These are phyloP conservation scores for Sebastes trivittatus DNA, from an alignment of 2,797 vertebrate genomes.

Conservation along the genomic window DNA sequence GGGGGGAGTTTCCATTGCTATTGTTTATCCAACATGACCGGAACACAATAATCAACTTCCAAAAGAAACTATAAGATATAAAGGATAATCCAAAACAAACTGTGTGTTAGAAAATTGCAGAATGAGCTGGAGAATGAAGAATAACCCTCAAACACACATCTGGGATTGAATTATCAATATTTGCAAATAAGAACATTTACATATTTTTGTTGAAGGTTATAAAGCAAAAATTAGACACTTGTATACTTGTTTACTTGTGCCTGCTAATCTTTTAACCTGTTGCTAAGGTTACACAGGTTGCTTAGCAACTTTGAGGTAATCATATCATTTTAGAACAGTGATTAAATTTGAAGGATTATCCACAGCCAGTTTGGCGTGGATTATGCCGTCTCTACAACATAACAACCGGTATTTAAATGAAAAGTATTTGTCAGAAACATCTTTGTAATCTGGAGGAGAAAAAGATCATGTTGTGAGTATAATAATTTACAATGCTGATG, in stretches of 20 bases:
- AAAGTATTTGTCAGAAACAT: not conserved
- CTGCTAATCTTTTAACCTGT: not conserved
- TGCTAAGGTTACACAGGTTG: constrained; percentile 4
- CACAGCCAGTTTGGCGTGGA: not conserved
- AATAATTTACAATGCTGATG: not conserved
- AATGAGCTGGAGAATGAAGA: not conserved
- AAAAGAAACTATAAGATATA: not conserved
- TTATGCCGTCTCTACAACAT: not conserved
- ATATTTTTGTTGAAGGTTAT: not conserved
- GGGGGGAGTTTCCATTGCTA: no score
- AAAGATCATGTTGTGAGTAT: not conserved
- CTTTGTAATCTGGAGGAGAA: not conserved
- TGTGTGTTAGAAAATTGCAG: not conserved
- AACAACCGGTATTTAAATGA: not conserved
- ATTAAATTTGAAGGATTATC: not conserved
- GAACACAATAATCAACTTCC: not conserved
- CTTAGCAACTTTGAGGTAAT: not conserved
- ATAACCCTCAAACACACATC: not conserved
- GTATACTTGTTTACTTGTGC: not conserved
- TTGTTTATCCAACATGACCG: not conserved
- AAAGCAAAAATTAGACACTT: not conserved
- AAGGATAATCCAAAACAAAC: not conserved
- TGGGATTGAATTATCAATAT: not conserved
- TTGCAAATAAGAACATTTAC: not conserved
- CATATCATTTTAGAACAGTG: not conserved